Evolutionary conservation across 2,113 vertebrate species (phyloP), one percentile per base, ranked within the genome.

Genomic region (Caloenas nicobarica): DNA sequence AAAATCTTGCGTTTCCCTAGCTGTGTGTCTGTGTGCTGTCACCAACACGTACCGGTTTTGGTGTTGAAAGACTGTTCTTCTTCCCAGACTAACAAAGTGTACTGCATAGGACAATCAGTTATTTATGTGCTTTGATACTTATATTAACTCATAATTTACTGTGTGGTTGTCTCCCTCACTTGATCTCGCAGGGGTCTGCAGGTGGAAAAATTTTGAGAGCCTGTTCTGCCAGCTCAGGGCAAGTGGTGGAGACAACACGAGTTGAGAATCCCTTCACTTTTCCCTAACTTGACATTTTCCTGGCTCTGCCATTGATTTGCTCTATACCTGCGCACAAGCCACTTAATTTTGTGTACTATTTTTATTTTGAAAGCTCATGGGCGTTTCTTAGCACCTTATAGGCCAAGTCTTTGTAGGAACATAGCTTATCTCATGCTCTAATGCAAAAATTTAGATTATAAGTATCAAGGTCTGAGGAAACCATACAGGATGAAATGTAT

Each of bases 101-200:
- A 56, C 31, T 36, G 34, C 46, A 5, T 24, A 85, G 25, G 38
- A 36, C 29, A 65, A 65, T 22, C 7, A 3, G 24, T 34, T 64
- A 22, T 36, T 78, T 46, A 70, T 51, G 5, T 57, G 44, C 24
- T 69, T 80, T 28, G 26, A 22, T 42, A 23, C 13, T 62, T 33
- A 9, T 5, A 56, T 29, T 66, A 81, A 74, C 21, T 24, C 38
- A 14, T 44, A 23, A 62, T n/a, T 82, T 86, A 62, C n/a, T 19
- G 31, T 44, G 1, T 12, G 14, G 3, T n/a, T 58, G 44, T 56
- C 10, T 74, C 25, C 22, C 3, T 71, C 28, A 19, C n/a, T 64
- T 0, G 0, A 24, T 24, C 48, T 79, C 10, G 1, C 28, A 48
- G 46, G 12, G 5, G 4, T 85, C n/a, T 66, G 40, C 28, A 50